Percentiles rank a stretch among this genome's conserved stretches.
Conservation (phyloP, 1,140 invertebrate species). For the Ooceraea biroi region DNA sequence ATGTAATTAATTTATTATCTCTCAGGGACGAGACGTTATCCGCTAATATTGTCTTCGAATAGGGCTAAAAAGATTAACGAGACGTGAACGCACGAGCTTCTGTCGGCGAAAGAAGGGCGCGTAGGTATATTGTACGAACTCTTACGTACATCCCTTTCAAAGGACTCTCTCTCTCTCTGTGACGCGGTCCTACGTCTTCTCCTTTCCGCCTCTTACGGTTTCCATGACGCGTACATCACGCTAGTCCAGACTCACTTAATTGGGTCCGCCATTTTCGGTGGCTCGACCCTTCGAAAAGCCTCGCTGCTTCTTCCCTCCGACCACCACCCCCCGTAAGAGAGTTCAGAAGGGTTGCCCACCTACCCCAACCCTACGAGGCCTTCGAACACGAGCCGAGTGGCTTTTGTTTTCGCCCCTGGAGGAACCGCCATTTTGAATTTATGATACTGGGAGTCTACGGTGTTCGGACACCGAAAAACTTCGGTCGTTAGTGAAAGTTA, state of each 20-base stretch:
- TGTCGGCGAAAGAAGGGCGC: constrained; percentile 61
- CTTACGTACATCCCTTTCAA: constrained; percentile 64
- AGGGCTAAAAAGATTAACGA: constrained; percentile 79
- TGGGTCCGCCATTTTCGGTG: constrained; percentile 86
- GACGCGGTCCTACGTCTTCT: constrained; percentile 74
- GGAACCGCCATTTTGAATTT: constrained; percentile 86
- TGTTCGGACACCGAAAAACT: constrained; percentile 86
- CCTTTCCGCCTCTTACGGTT: constrained; percentile 61
- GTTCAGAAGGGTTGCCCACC: constrained; percentile 84
- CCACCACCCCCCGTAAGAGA: constrained; percentile 52
- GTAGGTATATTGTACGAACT: constrained; percentile 19
- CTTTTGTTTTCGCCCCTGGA: constrained; percentile 86
- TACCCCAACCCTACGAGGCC: constrained; percentile 57
- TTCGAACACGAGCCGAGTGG: constrained; percentile 76
- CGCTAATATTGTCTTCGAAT: constrained; percentile 50
- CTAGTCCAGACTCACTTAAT: constrained; percentile 83
- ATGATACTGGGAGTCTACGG: constrained; percentile 82
- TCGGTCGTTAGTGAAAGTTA: constrained; percentile 85
- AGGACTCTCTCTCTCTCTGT: constrained; percentile 57
- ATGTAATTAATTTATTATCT: constrained; percentile 21
- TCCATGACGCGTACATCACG: constrained; percentile 72
- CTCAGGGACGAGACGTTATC: background rate
- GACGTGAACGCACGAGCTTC: constrained; percentile 78
- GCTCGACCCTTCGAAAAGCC: constrained; percentile 80
- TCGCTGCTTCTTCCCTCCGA: constrained; percentile 70